Conservation (phyloP, 2,113 vertebrate species). For the Leptobrachium leishanense region DNA sequence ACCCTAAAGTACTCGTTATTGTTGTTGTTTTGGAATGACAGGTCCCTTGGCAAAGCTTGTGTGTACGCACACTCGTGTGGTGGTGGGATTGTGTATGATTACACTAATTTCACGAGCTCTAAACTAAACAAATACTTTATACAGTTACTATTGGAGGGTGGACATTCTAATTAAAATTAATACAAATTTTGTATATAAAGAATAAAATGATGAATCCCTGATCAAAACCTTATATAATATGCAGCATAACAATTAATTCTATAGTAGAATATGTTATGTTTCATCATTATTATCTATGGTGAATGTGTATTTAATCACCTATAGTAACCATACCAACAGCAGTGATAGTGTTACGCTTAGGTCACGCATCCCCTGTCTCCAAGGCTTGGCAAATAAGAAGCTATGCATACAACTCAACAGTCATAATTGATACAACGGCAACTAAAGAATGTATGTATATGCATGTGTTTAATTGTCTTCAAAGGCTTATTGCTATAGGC, state of each 20-base stretch:
- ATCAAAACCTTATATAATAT: too few relatives aligned
- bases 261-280: too few relatives aligned
- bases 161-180: not conserved
- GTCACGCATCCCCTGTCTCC: slow-evolving; percentile 1
- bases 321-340: not conserved
- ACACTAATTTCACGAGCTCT: too few relatives aligned
- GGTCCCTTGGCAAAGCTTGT: too few relatives aligned
- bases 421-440: slow-evolving; percentile 5
- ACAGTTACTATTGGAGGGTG: too few relatives aligned
- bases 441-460: slow-evolving; percentile 17
- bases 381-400: slow-evolving; percentile 6
- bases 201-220: not conserved
- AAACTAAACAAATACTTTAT: not conserved
- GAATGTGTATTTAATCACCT: not conserved
- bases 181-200: too few relatives aligned
- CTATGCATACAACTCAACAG: slow-evolving; percentile 6
- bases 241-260: too few relatives aligned
- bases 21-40: not conserved
- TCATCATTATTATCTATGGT: too few relatives aligned
- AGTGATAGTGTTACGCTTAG: not conserved
- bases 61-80: too few relatives aligned
- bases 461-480: not conserved
- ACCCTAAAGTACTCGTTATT: slow-evolving; percentile 36
- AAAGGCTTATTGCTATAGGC: not conserved
- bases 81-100: too few relatives aligned